Conservation (phyloP, 2,888 invertebrate species). For the Calameuta filiformis region DNA sequence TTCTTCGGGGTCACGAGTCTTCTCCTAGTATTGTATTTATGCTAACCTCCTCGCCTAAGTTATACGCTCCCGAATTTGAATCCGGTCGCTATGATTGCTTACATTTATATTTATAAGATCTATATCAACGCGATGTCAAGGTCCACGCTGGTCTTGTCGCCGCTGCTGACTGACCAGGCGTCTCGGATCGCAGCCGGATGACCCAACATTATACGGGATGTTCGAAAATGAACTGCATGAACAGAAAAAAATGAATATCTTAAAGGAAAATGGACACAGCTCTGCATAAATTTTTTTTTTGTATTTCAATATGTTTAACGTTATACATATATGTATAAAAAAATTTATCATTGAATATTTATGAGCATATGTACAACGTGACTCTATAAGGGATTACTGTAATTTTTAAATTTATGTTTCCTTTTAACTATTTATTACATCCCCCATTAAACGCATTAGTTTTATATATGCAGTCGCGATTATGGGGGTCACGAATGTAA, state of each 20-base stretch:
- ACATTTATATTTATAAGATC: conserved; percentile 57
- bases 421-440: not conserved
- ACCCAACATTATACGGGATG: not conserved
- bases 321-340: not conserved
- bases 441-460: not conserved
- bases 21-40: conserved; percentile 20
- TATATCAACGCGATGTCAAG: conserved; percentile 42
- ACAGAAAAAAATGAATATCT: not conserved
- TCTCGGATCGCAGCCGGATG: not conserved
- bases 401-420: not conserved
- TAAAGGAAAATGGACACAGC: accelerated
- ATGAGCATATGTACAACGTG: too few relatives aligned
- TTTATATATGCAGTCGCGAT: not conserved
- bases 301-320: not conserved
- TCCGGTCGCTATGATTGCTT: conserved; percentile 41
- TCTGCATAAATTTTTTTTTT: not conserved
- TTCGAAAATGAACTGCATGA: not conserved
- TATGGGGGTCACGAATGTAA: not conserved
- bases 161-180: conserved; percentile 35
- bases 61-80: conserved; percentile 22
- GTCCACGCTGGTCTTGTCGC: conserved; percentile 21
- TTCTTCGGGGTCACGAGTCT: conserved; percentile 12
- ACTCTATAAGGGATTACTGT: not conserved
- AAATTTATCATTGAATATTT: not conserved
- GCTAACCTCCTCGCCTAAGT: conserved; percentile 20